Percentiles rank a stretch among this genome's conserved stretches.
Conservation (phyloP, 1,140 invertebrate species). For the Oryzaephilus surinamensis region DNA sequence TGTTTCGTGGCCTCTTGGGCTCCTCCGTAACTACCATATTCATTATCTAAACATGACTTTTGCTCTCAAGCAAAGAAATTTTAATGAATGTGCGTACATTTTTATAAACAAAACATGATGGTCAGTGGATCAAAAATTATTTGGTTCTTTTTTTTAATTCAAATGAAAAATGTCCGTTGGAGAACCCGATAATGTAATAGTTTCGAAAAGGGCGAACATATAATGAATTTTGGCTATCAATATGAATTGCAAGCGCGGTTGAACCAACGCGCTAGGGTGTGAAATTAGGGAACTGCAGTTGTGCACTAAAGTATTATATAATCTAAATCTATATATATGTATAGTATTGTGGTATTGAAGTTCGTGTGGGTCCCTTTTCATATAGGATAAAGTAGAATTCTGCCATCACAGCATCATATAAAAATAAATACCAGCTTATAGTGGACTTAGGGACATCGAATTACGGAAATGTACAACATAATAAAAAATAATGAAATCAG, state of each 20-base stretch:
- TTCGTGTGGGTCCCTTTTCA: constrained; percentile 15
- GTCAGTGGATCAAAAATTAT: too few species aligned
- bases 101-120: too few species aligned
- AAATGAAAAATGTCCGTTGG: too few species aligned
- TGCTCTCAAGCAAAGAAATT: too few species aligned
- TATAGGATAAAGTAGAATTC: constrained; percentile 18
- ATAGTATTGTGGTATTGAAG: too few species aligned
- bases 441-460: constrained; percentile 18
- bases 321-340: too few species aligned
- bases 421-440: constrained; percentile 24
- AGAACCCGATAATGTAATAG: too few species aligned
- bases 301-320: constrained; percentile 22
- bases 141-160: too few species aligned
- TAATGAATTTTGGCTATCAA: too few species aligned
- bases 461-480: constrained; percentile 19
- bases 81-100: too few species aligned
- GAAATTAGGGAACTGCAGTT: constrained; percentile 28
- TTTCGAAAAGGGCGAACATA: too few species aligned
- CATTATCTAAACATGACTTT: constrained; percentile 14
- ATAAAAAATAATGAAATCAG: constrained; percentile 21
- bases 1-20: constrained; percentile 6
- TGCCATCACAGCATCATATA: constrained; percentile 17
- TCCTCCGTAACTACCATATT: constrained; percentile 8
- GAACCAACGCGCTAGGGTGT: constrained; percentile 27
- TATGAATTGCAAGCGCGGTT: too few species aligned